A percentile compares a stretch with the other conserved stretches of the same genome.
phyloP scores from a whole-genome alignment of 2,888 invertebrate genomes.

The Acleris literana region DNA sequence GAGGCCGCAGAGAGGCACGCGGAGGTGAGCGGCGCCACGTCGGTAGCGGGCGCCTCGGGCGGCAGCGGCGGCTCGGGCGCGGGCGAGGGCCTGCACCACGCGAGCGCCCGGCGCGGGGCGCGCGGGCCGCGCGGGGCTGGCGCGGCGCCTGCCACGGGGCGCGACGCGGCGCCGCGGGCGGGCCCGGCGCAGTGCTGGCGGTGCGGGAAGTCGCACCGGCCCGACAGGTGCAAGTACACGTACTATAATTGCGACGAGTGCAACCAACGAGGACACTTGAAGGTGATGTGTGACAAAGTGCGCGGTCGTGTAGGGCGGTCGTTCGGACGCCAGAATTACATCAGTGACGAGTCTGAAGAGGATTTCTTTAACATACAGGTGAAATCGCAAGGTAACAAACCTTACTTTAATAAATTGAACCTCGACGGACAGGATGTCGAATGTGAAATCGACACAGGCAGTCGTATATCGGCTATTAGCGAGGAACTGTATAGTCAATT shows the following conservation, averaged over 20 bases:
- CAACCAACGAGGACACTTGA: not conserved
- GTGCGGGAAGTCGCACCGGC: not conserved
- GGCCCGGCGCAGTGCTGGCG: not conserved
- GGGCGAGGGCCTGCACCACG: too few species aligned
- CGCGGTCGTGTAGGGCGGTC: not conserved
- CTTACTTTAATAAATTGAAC: not conserved
- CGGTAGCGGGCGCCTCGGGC: too few species aligned
- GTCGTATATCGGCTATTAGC: not conserved
- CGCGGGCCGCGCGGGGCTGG: too few species aligned
- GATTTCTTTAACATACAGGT: not conserved
- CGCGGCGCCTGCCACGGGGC: too few species aligned
- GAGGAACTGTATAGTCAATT: not conserved
- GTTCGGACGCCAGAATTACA: not conserved
- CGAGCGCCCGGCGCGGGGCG: too few species aligned
- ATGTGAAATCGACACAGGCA: not conserved
- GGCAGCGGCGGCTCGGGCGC: too few species aligned
- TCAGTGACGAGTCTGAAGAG: not conserved
- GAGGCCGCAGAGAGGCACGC: too few species aligned
- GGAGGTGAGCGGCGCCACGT: too few species aligned
- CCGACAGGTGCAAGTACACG: not conserved
- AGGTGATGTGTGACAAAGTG: not conserved
- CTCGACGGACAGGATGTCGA: not conserved
- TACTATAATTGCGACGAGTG: not conserved
- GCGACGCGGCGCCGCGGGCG: too few species aligned
- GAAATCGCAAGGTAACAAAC: slow-evolving; percentile 1